These are phyloP conservation scores for Chrysogorgia sp. DNA, from an alignment of 92 coral and sea anemone genomes.

Conservation along the genomic window DNA sequence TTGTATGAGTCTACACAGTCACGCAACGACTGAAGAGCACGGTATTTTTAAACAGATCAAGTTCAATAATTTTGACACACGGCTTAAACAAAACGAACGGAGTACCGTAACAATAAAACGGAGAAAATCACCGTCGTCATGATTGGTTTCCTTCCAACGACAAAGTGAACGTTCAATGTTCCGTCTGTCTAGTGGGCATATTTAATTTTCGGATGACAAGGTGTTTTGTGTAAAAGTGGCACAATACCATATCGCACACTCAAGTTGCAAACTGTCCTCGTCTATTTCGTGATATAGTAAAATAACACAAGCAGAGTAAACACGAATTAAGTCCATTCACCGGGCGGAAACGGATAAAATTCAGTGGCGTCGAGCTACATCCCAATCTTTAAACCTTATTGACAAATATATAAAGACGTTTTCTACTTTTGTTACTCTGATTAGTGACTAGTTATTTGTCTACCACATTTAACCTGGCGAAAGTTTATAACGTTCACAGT, in stretches of 20 bases:
- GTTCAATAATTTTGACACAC: constrained; percentile 27
- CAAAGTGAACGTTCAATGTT: constrained; percentile 9
- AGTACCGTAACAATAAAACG: not conserved
- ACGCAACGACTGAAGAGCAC: constrained; percentile 28
- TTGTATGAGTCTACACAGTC: constrained; percentile 11
- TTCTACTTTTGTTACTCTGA: constrained; percentile 15
- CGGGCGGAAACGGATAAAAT: not conserved
- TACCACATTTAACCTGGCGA: too few species aligned
- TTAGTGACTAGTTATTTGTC: too few species aligned
- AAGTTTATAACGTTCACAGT: too few species aligned
- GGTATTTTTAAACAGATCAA: constrained; percentile 25
- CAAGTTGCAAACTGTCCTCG: constrained; percentile 6
- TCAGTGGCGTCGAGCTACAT: not conserved
- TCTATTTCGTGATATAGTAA: constrained; percentile 4
- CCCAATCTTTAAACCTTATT: not conserved
- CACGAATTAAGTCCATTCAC: not conserved
- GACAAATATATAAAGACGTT: not conserved
- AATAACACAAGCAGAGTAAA: constrained; percentile 13
- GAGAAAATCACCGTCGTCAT: constrained; percentile 9
- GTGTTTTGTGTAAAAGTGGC: constrained; percentile 30
- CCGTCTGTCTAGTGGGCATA: constrained; percentile 23
- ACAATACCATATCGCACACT: constrained; percentile 34
- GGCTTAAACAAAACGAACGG: not conserved
- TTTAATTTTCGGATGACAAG: constrained; percentile 42
- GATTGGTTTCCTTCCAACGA: constrained; percentile 16